phyloP scores from a whole-genome alignment of 2,113 vertebrate genomes.

The Xiphias gladius region DNA sequence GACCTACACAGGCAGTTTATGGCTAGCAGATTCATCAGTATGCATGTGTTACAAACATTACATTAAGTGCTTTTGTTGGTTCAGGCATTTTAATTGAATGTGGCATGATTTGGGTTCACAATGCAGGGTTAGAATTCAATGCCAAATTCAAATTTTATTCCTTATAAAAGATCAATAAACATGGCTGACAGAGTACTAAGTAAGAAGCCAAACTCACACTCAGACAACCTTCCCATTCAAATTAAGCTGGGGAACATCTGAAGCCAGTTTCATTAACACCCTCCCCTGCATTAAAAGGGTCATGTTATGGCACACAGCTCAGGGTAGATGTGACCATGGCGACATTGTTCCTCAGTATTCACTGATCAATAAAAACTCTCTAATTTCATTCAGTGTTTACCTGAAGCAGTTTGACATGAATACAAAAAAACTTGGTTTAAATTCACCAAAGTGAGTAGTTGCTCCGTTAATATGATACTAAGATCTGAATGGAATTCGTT shows the following conservation, averaged over 20 bases:
- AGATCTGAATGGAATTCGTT: slow-evolving; percentile 48
- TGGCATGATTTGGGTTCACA: slow-evolving; percentile 72
- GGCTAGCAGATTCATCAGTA: slow-evolving; percentile 74
- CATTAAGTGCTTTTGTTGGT: slow-evolving; percentile 80
- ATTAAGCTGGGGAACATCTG: slow-evolving; percentile 53
- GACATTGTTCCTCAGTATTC: slow-evolving; percentile 57
- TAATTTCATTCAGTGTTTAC: slow-evolving; percentile 80
- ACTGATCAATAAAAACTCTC: slow-evolving; percentile 59
- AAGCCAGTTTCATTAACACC: slow-evolving; percentile 52
- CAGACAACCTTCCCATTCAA: slow-evolving; percentile 23
- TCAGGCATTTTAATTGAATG: slow-evolving; percentile 69
- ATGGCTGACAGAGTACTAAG: slow-evolving; percentile 38
- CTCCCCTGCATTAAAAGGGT: slow-evolving; percentile 56
- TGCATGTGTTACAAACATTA: slow-evolving; percentile 73
- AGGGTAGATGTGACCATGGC: slow-evolving; percentile 55
- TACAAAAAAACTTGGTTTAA: slow-evolving; percentile 52
- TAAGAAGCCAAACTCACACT: slow-evolving; percentile 53
- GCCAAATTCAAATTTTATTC: slow-evolving; percentile 59
- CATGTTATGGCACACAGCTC: slow-evolving; percentile 71
- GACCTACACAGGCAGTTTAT: slow-evolving; percentile 77
- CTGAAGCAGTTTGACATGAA: slow-evolving; percentile 81
- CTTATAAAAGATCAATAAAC: slow-evolving; percentile 24
- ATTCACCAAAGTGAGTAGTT: slow-evolving; percentile 72
- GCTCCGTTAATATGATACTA: slow-evolving; percentile 57
- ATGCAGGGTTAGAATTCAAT: slow-evolving; percentile 58